A percentile compares a stretch with the other conserved stretches of the same genome.
phyloP scores from a whole-genome alignment of 2,797 vertebrate genomes.

The Hydrophis major region DNA sequence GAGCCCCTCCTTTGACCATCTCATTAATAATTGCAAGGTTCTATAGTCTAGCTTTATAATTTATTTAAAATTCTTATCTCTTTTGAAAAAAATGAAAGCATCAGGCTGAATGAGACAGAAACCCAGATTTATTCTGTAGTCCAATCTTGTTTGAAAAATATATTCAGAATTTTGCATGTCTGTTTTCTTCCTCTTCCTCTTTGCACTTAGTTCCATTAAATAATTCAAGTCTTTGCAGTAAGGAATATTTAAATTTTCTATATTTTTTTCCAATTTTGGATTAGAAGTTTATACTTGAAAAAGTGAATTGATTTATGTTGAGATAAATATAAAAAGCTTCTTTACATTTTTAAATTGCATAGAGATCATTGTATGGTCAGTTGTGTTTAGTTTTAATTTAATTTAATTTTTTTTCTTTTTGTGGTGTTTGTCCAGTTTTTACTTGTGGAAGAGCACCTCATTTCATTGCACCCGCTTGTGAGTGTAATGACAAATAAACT shows the following conservation, averaged over 20 bases:
- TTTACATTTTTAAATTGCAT: too few species aligned
- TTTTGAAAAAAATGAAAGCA: not conserved
- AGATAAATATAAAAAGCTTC: conserved; percentile 14
- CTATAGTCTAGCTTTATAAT: not conserved
- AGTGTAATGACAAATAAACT: too few species aligned
- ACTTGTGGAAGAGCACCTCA: too few species aligned
- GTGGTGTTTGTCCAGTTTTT: too few species aligned
- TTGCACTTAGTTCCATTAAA: not conserved
- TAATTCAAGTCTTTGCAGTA: not conserved
- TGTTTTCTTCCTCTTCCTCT: not conserved
- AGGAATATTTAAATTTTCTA: conserved; percentile 17
- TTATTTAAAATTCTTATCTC: not conserved
- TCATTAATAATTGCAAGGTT: not conserved
- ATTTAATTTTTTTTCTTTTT: too few species aligned
- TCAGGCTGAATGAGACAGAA: not conserved
- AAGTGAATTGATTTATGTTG: not conserved
- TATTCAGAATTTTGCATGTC: not conserved
- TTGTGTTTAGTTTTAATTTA: too few species aligned
- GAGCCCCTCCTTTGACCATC: not conserved
- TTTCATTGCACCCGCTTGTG: too few species aligned
- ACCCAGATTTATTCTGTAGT: not conserved
- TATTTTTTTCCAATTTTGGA: not conserved
- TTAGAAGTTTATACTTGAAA: conserved; percentile 28
- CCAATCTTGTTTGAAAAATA: not conserved
- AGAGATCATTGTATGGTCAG: too few species aligned